A percentile compares a stretch with the other conserved stretches of the same genome.
Evolutionary conservation across 2,888 invertebrate species (phyloP).

Genomic region (Eupithecia abbreviata): DNA sequence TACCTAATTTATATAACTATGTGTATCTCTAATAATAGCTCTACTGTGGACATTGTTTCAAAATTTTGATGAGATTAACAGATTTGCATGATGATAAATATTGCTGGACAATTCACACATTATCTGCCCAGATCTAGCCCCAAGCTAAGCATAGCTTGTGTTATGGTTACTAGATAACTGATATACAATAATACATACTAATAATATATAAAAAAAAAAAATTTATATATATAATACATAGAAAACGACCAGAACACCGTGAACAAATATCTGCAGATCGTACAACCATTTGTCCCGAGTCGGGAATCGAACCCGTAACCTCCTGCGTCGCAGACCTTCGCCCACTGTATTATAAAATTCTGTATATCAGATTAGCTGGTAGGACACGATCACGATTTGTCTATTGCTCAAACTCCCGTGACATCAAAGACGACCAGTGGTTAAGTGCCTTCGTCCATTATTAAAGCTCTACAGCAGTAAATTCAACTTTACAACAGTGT

Average conservation of each 20-base stretch:
- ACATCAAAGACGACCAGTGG: slow-evolving; percentile 38
- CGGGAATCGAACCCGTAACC: no score
- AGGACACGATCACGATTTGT: background rate
- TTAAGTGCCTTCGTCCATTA: slow-evolving; percentile 29
- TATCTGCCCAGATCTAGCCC: no score
- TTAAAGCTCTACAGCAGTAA: slow-evolving; percentile 29
- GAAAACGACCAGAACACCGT: no score
- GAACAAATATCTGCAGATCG: no score
- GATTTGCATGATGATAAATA: background rate
- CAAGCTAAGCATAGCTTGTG: no score
- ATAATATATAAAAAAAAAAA: no score
- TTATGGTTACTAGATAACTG: no score
- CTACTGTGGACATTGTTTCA: background rate
- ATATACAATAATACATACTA: no score
- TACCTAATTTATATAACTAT: background rate
- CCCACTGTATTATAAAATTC: background rate
- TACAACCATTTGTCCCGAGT: no score
- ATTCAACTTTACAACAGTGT: slow-evolving; percentile 30
- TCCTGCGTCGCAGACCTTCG: no score
- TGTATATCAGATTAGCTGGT: background rate
- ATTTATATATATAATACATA: no score
- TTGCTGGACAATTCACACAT: no score
- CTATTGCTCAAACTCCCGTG: slow-evolving; percentile 14
- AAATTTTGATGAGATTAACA: background rate
- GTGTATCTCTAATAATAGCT: background rate